Evolutionary conservation across 1,140 invertebrate species (phyloP).

Genomic region (Dolichoris vasculosae): DNA sequence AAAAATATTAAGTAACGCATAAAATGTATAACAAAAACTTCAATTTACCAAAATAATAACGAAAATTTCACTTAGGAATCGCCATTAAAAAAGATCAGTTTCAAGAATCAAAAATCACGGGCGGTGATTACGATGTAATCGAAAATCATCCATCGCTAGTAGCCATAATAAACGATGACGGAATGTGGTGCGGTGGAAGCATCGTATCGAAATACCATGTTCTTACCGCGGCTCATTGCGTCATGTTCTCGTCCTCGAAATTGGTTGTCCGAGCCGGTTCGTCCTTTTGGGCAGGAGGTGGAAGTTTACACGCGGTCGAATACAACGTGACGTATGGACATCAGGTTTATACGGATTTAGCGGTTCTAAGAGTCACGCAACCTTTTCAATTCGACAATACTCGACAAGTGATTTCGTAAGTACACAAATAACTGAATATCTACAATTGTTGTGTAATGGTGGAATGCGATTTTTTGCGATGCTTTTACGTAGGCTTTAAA

Average conservation of each 20-base stretch:
- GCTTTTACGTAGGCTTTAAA: too few species aligned
- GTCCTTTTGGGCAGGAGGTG: neutral
- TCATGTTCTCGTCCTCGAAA: neutral
- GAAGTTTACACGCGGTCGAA: neutral
- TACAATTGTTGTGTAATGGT: too few species aligned
- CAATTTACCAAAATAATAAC: too few species aligned
- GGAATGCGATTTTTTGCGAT: too few species aligned
- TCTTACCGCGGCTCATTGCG: neutral
- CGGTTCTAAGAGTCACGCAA: neutral
- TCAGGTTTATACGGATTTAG: neutral
- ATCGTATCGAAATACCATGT: neutral
- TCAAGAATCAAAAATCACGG: too few species aligned
- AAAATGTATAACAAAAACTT: too few species aligned
- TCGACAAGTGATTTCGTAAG: constrained; percentile 21
- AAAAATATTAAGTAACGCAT: too few species aligned
- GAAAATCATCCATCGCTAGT: neutral
- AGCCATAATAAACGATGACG: neutral
- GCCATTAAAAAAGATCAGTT: too few species aligned
- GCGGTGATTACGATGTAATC: neutral
- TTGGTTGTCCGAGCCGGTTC: neutral
- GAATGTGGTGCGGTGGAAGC: neutral
- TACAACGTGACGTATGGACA: neutral
- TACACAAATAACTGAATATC: too few species aligned
- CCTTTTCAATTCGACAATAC: neutral
- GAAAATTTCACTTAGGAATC: too few species aligned